phyloP scores from a whole-genome alignment of 2,888 invertebrate species.

The Cryptus armator region DNA sequence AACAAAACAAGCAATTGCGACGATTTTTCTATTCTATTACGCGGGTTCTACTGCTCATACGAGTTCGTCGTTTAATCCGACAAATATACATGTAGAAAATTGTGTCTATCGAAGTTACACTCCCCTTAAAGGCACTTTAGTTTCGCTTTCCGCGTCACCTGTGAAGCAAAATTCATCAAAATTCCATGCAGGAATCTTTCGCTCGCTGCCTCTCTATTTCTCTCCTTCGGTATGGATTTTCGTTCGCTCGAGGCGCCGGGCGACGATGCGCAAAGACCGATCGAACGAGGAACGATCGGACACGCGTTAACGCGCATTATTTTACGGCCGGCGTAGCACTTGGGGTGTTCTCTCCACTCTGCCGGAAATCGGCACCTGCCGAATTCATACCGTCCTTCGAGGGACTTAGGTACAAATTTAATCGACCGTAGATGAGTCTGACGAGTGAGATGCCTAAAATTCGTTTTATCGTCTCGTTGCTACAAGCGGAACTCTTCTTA shows the following conservation, averaged over 20 bases:
- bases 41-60: no score
- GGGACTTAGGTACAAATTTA: slow-evolving; percentile 63
- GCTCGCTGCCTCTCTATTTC: background rate
- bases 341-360: slow-evolving; percentile 75
- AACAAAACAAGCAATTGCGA: slow-evolving; percentile 16
- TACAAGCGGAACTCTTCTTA: background rate
- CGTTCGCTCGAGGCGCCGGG: slow-evolving; percentile 42
- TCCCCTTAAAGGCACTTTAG: slow-evolving; percentile 22
- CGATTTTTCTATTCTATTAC: background rate
- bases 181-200: slow-evolving; percentile 49
- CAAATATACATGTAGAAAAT: no score
- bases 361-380: slow-evolving; percentile 83
- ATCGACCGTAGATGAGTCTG: slow-evolving; percentile 65
- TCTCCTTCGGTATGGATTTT: background rate
- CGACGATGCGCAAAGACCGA: slow-evolving; percentile 59
- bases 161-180: slow-evolving; percentile 65
- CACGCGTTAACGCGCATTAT: slow-evolving; percentile 71
- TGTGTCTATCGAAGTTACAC: background rate
- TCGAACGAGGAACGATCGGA: slow-evolving; percentile 68
- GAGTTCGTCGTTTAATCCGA: no score
- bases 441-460: slow-evolving; percentile 59
- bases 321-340: slow-evolving; percentile 58
- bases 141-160: slow-evolving; percentile 65
- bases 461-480: slow-evolving; percentile 52
- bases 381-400: slow-evolving; percentile 38